Evolutionary conservation across 2,113 vertebrate species (phyloP), one percentile per base, ranked within the genome.

Genomic region (Grammomys surdaster): DNA sequence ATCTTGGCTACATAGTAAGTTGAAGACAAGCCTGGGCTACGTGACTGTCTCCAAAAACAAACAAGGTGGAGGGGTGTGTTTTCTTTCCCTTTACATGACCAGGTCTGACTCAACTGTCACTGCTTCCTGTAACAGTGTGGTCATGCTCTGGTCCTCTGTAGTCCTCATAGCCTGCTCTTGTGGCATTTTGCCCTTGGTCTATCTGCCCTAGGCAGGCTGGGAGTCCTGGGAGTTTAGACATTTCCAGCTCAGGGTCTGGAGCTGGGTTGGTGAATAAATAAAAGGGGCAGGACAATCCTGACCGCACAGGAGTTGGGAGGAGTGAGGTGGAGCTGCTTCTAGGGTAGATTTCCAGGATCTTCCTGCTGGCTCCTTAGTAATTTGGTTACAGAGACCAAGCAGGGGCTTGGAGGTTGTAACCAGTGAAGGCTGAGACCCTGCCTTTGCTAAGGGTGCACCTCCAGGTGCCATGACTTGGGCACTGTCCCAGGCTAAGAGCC

Each of bases 41-140:
- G 5, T 58, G 87, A 88, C 36, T 73, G 33, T 40, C 46, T 88
- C 65, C 46, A 56, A 70, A 88, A 72, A 88, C n/a, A 86, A 67
- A 67, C 40, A 69, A 69, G 67, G 26, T 10, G 26, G 36, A 3
- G 80, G 80, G 7, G 36, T 3, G 22, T 8, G 20, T 67, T 19
- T 69, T 72, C 26, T 43, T 76, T 24, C 24, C 9, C 31, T 75
- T 60, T 36, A 4, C 56, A 43, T 81, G 76, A 17, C 14, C 20
- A 8, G 22, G 51, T 86, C 31, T 86, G 28, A 7, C 46, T 93
- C 80, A 22, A 46, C 82, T 72, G 65, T 84, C 78, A 10, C 88
- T 31, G 26, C 87, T 93, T 89, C 54, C 70, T 93, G 58, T 14
- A 33, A 78, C 65, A 95, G 69, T 48, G 40, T 89, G 43, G n/a